Evolutionary conservation across 2,888 invertebrate genomes (phyloP), one percentile per base, ranked within the genome.

Genomic region (Baccha elongata): DNA sequence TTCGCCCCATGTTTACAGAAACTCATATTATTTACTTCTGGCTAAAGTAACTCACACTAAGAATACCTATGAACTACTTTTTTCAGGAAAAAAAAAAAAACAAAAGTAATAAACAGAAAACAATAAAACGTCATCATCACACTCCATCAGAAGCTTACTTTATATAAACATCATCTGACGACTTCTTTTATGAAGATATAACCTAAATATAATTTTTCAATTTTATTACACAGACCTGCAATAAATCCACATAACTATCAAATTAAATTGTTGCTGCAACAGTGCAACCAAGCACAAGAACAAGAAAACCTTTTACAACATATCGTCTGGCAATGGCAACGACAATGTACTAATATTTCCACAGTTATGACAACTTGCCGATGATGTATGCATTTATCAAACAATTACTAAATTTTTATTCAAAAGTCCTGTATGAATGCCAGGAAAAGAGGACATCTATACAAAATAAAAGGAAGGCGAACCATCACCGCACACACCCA

Each of bases 381-480:
- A 81, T 81, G 81, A 72, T 76, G 81, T 81, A 81, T 71, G n/a
- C n/a, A n/a, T n/a, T n/a, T 81, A 81, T 81, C 75, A 81, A 81
- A 81, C 81, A 81, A 81, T 81, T 76, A 81, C 76, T 76, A 76
- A 74, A 44, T 44, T 60, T 74, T 74, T 64, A 64, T 44, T 42
- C 68, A 68, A 64, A n/a, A 64, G 64, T 72, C 71, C 71, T 55
- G 53, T 44, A 26, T 53, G 58, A 58, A 32, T 81, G 75, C 75
- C 75, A 75, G 58, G 4, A 65, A 53, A 60, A 46, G 44, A 67
- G 71, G 60, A 48, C 44, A 46, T n/a, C n/a, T n/a, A n/a, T 29
- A 37, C 48, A 52, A 52, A 53, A 48, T 29, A 58, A 37, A 53
- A 60, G 21, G 5, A 40, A 35, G 19, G 3, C 6, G 42, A 46